Conservation (phyloP, 2,797 vertebrate genomes). For the Oceanodroma leucorhoa region DNA sequence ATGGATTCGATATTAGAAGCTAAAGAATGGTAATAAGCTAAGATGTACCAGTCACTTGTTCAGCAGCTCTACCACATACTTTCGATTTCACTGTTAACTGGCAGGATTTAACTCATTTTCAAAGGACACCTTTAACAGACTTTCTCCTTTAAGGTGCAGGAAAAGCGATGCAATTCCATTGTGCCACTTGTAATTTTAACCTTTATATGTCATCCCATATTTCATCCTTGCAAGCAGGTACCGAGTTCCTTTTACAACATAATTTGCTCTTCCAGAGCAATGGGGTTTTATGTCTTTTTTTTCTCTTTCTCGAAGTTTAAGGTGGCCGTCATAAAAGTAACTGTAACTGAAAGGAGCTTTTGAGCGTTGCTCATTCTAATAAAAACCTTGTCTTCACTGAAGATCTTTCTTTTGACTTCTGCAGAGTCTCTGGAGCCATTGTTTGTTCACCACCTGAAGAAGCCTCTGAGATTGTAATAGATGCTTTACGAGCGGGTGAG, state of each 20-base stretch:
- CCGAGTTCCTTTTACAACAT: accelerated
- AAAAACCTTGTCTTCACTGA: not conserved
- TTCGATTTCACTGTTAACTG: not conserved
- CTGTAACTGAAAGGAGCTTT: not conserved
- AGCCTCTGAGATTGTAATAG: conserved; percentile 40
- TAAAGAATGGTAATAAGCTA: not conserved
- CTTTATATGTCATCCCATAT: accelerated
- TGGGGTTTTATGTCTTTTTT: not conserved
- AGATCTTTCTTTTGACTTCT: not conserved
- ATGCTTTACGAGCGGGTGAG: conserved; percentile 55
- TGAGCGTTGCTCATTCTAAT: not conserved
- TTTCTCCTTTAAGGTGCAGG: not conserved
- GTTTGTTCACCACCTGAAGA: conserved; percentile 43
- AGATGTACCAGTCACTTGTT: accelerated
- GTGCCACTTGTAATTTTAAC: not conserved
- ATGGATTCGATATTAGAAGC: not conserved
- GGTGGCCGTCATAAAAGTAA: not conserved
- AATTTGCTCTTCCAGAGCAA: not conserved
- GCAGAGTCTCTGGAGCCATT: conserved; percentile 64
- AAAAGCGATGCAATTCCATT: not conserved
- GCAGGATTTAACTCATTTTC: not conserved
- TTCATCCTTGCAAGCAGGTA: not conserved
- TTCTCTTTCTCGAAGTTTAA: not conserved
- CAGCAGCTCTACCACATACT: not conserved
- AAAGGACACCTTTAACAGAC: not conserved